Base-by-base conservation (phyloP, 1,140 invertebrate species). In the Holotrichia oblita region DNA sequence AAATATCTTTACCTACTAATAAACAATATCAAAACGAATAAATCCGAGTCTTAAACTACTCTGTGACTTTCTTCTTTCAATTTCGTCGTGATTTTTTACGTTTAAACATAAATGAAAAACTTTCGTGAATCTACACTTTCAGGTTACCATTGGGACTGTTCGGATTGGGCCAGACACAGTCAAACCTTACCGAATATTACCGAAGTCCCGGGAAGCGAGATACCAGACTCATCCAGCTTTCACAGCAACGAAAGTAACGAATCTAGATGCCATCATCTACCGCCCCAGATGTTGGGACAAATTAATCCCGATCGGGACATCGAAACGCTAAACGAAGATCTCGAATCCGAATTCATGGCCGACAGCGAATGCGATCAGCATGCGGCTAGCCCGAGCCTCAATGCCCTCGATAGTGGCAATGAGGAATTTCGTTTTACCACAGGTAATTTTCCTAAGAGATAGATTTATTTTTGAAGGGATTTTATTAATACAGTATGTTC, bases 131-230 rank as follows among this genome's bases (percentile, higher is more conserved):
- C 27, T 34, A 34, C 14, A 55, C 17, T 55, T 55, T 17, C 87
- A 92, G 94, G 94, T 86, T 98, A 98, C 89, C 96, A 97, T 89
- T 98, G 96, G 97, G 97, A 98, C 89, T 97, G 95, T 86, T 97
- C 96, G 81, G 97, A 98, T 90, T 98, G 96, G 96, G 94, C 95
- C 81, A 91, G 94, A 78, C 92, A 91, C 83, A 93, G 92, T 86
- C 93, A 95, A 88, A 94, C 95, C 79, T 89, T 97, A 82, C 95
- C 96, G 74, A 96, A 97, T 87, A 97, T 97, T 86, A 96, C 96
- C 77, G 95, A 96, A 88, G 94, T 97, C 81, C 95, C 96, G 79
- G 95, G 95, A 83, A 95, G 94, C 83, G 96, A 97, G 90, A 93
- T 97, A 77, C 94, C 93, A 41, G 96, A 98, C 88, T 96, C 95